phyloP scores from a whole-genome alignment of 2,888 invertebrate species.

The Nowickia ferox region DNA sequence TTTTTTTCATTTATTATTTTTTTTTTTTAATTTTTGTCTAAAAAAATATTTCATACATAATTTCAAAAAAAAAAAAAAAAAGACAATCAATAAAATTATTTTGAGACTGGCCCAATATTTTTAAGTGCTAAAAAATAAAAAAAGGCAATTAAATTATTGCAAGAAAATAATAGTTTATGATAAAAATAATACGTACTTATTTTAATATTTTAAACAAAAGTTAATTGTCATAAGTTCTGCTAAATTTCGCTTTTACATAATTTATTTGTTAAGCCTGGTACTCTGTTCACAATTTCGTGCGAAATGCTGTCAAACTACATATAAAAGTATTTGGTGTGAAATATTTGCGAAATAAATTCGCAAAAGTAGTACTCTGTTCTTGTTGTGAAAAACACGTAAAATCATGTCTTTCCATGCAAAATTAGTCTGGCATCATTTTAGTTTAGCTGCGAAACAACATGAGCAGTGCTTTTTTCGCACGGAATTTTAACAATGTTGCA shows the following conservation, averaged over 20 bases:
- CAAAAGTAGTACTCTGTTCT: too few relatives aligned
- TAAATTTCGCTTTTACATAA: background rate
- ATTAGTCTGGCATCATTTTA: too few relatives aligned
- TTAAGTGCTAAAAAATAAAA: slow-evolving; percentile 25
- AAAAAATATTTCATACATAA: slow-evolving; percentile 30
- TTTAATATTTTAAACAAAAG: slow-evolving; percentile 30
- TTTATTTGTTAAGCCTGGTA: too few relatives aligned
- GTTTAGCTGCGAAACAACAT: too few relatives aligned
- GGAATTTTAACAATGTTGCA: too few relatives aligned
- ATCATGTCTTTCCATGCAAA: too few relatives aligned
- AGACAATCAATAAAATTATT: slow-evolving; percentile 7
- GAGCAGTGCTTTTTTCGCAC: too few relatives aligned
- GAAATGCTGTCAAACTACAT: too few relatives aligned
- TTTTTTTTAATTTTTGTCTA: slow-evolving; percentile 16
- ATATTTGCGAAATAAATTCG: too few relatives aligned
- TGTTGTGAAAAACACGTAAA: too few relatives aligned
- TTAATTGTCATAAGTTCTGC: background rate
- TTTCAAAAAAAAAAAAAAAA: background rate
- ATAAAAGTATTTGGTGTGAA: too few relatives aligned
- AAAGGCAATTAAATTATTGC: slow-evolving; percentile 25
- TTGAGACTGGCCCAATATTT: slow-evolving; percentile 31
- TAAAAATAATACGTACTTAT: slow-evolving; percentile 40
- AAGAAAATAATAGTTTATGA: slow-evolving; percentile 26
- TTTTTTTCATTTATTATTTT: slow-evolving; percentile 9
- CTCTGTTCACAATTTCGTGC: too few relatives aligned